phyloP scores from a whole-genome alignment of 2,113 vertebrate species.

The Siniperca chuatsi region DNA sequence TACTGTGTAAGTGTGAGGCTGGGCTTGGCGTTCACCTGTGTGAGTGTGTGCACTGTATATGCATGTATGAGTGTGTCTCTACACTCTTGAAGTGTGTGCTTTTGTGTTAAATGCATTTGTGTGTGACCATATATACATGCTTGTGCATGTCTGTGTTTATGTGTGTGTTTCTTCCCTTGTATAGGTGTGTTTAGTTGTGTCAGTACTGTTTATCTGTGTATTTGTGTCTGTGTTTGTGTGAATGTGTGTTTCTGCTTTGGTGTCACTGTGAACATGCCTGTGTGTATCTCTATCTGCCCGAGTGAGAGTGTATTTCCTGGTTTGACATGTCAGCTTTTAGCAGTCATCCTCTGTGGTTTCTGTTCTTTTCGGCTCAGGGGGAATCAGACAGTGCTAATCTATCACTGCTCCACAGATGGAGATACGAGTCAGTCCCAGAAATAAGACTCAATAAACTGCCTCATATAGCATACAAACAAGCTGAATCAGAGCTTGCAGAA shows the following conservation, averaged over 20 bases:
- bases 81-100: background rate
- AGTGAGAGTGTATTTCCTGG: conserved; percentile 27
- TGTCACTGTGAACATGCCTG: background rate
- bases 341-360: conserved; percentile 59
- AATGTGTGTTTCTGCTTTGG: conserved; percentile 6
- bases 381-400: conserved; percentile 52
- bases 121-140: background rate
- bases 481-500: conserved; percentile 11
- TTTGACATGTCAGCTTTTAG: conserved; percentile 67
- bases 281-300: background rate
- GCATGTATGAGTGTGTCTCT: background rate
- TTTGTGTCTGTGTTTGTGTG: background rate
- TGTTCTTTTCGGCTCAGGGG: conserved; percentile 36
- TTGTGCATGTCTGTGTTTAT: background rate
- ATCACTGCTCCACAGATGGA: conserved; percentile 49
- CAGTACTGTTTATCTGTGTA: background rate
- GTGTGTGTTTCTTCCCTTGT: background rate
- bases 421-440: conserved; percentile 23
- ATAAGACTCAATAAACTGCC: conserved; percentile 18
- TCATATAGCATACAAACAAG: background rate
- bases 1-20: conserved; percentile 16
- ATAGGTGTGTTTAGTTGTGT: background rate
- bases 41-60: background rate
- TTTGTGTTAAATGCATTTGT: background rate
- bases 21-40: conserved; percentile 21